Percentiles rank a stretch among this genome's conserved stretches.
Conservation (phyloP, 2,113 vertebrate species). For the Megalops atlanticus region DNA sequence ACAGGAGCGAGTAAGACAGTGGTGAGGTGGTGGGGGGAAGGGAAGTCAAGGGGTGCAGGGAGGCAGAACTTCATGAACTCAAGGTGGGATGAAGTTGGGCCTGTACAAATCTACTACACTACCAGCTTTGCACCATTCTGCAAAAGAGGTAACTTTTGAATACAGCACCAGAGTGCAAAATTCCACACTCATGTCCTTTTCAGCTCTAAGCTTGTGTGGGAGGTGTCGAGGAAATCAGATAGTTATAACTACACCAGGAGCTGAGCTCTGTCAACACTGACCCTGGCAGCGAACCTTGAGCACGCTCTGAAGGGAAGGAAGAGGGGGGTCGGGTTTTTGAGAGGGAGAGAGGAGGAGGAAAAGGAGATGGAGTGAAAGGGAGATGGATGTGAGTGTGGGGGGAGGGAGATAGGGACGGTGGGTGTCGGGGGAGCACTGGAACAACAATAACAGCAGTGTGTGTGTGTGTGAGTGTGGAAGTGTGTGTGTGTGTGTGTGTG, state of each 20-base stretch:
- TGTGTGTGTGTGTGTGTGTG: background rate
- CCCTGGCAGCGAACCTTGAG: background rate
- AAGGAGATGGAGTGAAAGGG: constrained; percentile 16
- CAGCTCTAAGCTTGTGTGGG: constrained; percentile 40
- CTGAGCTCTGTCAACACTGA: constrained; percentile 47
- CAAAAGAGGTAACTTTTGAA: no score
- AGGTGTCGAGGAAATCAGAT: constrained; percentile 59
- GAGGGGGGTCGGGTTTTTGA: background rate
- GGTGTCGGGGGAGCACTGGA: constrained; percentile 33
- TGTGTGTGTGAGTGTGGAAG: constrained; percentile 6
- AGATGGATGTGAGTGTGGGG: constrained; percentile 14
- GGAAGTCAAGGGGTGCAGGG: background rate
- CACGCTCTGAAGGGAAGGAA: background rate
- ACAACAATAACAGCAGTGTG: constrained; percentile 34
- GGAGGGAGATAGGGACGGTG: constrained; percentile 21
- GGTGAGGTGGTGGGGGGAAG: background rate
- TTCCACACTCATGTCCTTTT: background rate
- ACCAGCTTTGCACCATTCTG: background rate
- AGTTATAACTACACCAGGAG: constrained; percentile 67
- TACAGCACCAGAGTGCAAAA: no score
- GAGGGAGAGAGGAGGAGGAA: background rate
- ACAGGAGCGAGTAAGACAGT: constrained; percentile 15
- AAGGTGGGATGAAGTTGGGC: background rate
- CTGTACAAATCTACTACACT: background rate
- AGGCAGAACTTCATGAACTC: constrained; percentile 13